Evolutionary conservation across 2,888 invertebrate genomes (phyloP), one percentile per base, ranked within the genome.

Genomic region (Yponomeuta evonymella): DNA sequence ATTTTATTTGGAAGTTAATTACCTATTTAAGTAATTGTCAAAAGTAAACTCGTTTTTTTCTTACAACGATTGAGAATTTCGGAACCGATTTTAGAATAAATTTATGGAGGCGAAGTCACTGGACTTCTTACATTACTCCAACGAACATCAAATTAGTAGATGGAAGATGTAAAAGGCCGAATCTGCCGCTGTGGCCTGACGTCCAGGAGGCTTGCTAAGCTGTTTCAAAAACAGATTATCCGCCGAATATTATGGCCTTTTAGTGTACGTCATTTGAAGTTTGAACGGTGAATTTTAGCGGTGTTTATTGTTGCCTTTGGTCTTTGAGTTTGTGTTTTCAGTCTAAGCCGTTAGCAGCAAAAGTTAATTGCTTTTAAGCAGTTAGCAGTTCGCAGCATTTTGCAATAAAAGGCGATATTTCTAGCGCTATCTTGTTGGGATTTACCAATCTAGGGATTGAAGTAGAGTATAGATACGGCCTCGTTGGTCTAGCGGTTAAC

Each of bases 191-290:
- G 67, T 23, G 67, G 67, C 67, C 67, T 43, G 67, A 67, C 15
- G 48, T 67, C 36, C 36, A 15, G 48, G 67, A 36, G 11, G 68
- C 64, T n/a, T 43, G 69, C 33, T 72, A 72, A 73, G 71, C 73
- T 70, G 64, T 71, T 72, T 70, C 70, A 72, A 73, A 72, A 70
- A 62, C 71, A 70, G 73, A 73, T 73, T 69, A 73, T 72, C 72
- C 72, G 62, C 48, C 62, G 71, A 73, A 73, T 73, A 71, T 73
- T 72, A 73, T 70, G 69, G 69, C 12, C 58, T 64, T 70, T 36
- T 43, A n/a, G 33, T 12, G 67, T 72, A 64, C 43, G 43, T 43
- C 9, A 72, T 72, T 67, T 70, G 70, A 23, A 30, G 67, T 67
- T 67, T 29, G 68, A n/a, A 36, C 67, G 43, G 43, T 48, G 68